These are phyloP conservation scores for Leptoteleia sp. DNA, from an alignment of 1,140 invertebrate species.

Conservation along the genomic window DNA sequence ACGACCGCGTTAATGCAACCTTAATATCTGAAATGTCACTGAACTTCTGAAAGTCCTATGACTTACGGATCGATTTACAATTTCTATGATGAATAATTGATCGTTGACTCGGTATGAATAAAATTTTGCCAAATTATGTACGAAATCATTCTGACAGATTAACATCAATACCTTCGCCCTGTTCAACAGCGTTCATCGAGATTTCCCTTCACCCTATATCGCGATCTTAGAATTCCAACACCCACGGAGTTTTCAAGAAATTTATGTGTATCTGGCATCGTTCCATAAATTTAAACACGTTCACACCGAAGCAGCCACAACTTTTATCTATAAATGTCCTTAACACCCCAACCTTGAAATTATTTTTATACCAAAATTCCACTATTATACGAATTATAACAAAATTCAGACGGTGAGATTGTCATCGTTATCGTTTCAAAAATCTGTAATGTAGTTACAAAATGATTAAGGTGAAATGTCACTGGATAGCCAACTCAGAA, in stretches of 20 bases:
- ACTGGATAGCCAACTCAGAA: no score
- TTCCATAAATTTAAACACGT: conserved; percentile 2
- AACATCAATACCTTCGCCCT: conserved; percentile 1
- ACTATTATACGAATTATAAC: conserved; percentile 13
- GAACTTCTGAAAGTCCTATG: conserved; percentile 14
- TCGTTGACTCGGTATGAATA: conserved; percentile 15
- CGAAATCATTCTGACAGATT: neutral
- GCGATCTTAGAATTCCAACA: conserved; percentile 10
- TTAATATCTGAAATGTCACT: conserved; percentile 29
- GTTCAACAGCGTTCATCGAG: no score
- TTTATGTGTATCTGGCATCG: neutral
- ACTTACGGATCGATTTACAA: conserved; percentile 14
- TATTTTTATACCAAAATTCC: conserved; percentile 19
- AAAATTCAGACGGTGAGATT: conserved; percentile 7
- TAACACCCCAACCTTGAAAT: neutral
- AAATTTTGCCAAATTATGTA: neutral
- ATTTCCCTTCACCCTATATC: no score
- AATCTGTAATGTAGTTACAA: no score
- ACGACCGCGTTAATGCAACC: conserved; percentile 25
- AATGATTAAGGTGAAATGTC: no score
- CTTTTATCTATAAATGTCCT: conserved; percentile 17
- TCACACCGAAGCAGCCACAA: neutral
- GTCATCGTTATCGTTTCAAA: neutral
- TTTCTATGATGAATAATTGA: conserved; percentile 23
- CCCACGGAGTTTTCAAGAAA: no score